Evolutionary conservation across 35 echinoderm and acorn worm species (phyloP), one percentile per base, ranked within the genome.

Genomic region (Lytechinus variegatus): DNA sequence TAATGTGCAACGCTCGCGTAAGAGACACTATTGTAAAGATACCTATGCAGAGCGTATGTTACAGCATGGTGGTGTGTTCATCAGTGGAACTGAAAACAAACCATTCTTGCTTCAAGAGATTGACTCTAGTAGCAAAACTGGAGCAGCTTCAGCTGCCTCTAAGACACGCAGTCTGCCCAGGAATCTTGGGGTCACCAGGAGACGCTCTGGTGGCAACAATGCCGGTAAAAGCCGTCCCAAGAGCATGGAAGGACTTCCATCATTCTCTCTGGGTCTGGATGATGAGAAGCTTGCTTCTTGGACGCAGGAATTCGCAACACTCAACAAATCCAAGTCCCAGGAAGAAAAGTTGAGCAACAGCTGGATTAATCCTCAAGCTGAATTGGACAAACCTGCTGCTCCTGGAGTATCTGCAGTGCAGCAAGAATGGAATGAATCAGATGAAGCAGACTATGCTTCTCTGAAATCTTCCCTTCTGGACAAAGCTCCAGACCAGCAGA

Each of bases 161-260:
- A 93, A 93, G 92, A 55, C 92, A 57, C 92, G 54, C 92, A 93
- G 92, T 54, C 92, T 93, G 92, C 92, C 92, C 92, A 93, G 92
- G 54, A 93, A 93, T 24, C 52, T 93, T 10, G 92, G 92, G 1
- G 92, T 57, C 52, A 54, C 92, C 53, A 93, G 92, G 92, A 93
- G 54, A 54, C 92, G 92, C 13, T 53, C 28, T 55, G 54, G 27
- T 16, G 53, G 11, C 92, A 57, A 27, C 55, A 57, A 54, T 93
- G 55, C 29, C 92, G 13, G 92, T 21, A 90, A 33, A 57, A 93
- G 92, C 54, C 92, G 92, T 27, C 92, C 92, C n/a, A 93, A 93
- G 54, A 93, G 92, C 92, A 93, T 93, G 92, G 92, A 93, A 93
- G 92, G 92, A 54, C 92, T 93, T 27, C 52, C 92, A 3, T 93